Evolutionary conservation across 2,797 vertebrate genomes (phyloP), one percentile per base, ranked within the genome.

Genomic region (Periophthalmus magnuspinnatus): DNA sequence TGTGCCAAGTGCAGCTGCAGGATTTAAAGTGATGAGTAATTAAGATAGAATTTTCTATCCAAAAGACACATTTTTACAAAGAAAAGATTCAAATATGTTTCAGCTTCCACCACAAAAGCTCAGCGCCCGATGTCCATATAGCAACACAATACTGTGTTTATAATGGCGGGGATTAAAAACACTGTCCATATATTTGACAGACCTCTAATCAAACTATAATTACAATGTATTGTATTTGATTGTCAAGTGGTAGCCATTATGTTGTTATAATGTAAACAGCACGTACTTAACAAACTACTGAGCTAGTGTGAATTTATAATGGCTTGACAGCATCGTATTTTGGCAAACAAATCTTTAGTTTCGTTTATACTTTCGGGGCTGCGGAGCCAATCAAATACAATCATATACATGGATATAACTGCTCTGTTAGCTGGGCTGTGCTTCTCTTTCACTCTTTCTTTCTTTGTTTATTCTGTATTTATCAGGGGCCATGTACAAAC

Each of bases 1-100:
- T 38, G 59, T 21, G 19, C 34, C 38, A 34, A 14, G 33, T 38
- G 17, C 36, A 38, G 34, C 59, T 61, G 59, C 59, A 38, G 59
- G 59, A 41, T n/a, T 41, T 41, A 1, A n/a, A 60, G 2, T 34
- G 32, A 41, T 61, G 59, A 38, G 34, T 22, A 61, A 61, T 61
- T 61, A 61, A 61, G 34, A 61, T 61, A 61, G 16, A 6, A 61
- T 41, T 61, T 61, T n/a, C 34, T 34, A 22, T 41, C 10, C 19
- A 38, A 6, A 34, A 36, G 33, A 36, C 56, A 58, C 55, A 8
- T 33, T 59, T 59, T 58, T 16, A 17, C 32, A 33, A 32, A 16
- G 14, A 58, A 56, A 13, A 33, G 16, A 33, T 32, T 58, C 33
- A n/a, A 59, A 36, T 32, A 60, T 36, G 32, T 34, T 57, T 36